A percentile compares a stretch with the other conserved stretches of the same genome.
Conservation (phyloP, 2,888 invertebrate genomes). For the Euproctis similis region DNA sequence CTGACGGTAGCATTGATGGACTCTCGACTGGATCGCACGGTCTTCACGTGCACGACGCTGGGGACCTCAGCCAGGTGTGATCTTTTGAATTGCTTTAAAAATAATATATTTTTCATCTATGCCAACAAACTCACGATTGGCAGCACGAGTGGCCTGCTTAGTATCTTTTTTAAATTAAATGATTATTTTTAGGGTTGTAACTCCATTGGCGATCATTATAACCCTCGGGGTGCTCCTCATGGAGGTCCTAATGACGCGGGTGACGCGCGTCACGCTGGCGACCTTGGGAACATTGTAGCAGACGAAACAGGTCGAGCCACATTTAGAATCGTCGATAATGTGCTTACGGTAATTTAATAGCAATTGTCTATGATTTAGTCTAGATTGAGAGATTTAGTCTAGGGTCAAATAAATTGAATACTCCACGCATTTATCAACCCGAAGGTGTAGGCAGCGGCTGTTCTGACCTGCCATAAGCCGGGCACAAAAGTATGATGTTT, state of each 20-base stretch:
- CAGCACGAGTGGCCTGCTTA: too few species aligned
- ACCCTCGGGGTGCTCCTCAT: conserved; percentile 84
- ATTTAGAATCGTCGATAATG: conserved; percentile 48
- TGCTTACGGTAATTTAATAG: conserved; percentile 50
- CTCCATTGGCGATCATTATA: conserved; percentile 93
- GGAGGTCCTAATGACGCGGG: conserved; percentile 82
- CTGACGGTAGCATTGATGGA: conserved; percentile 91
- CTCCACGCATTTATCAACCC: too few species aligned
- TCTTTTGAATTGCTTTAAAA: not conserved
- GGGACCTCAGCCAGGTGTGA: conserved; percentile 86
- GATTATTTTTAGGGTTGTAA: conserved; percentile 85
- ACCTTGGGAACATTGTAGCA: conserved; percentile 89
- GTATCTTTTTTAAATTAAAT: not conserved
- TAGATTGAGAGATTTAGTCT: too few species aligned
- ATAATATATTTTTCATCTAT: not conserved
- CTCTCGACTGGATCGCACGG: conserved; percentile 80
- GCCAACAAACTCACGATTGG: too few species aligned
- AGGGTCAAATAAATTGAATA: too few species aligned
- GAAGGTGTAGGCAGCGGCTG: too few species aligned
- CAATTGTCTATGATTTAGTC: too few species aligned
- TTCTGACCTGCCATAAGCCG: too few species aligned
- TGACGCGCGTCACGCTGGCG: conserved; percentile 86
- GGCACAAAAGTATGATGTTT: too few species aligned
- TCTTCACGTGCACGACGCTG: conserved; percentile 94
- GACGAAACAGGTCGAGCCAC: conserved; percentile 80